Conservation (phyloP, 2,888 invertebrate species). For the Criorhina ranunculi region DNA sequence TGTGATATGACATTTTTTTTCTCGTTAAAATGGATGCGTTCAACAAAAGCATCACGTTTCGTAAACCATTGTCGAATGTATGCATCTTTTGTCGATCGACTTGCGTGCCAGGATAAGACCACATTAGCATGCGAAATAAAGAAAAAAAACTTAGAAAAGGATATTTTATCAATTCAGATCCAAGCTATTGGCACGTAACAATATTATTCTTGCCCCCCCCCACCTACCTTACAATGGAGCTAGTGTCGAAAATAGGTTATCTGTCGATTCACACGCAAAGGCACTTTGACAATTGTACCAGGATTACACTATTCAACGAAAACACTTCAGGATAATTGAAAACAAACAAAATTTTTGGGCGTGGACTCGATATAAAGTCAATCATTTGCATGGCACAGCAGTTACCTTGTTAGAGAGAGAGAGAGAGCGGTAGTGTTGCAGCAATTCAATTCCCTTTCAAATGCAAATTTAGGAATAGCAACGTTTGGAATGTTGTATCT, state of each 20-base stretch:
- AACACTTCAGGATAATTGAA: constrained; percentile 67
- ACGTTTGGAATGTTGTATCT: background rate
- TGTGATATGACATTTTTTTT: too few species aligned
- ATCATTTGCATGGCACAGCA: constrained; percentile 51
- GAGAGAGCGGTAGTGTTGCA: background rate
- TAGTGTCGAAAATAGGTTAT: constrained; percentile 40
- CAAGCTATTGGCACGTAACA: too few species aligned
- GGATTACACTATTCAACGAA: constrained; percentile 41
- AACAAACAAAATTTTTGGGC: constrained; percentile 62
- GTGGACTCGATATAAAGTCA: constrained; percentile 54
- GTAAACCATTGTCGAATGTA: too few species aligned
- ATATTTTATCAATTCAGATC: too few species aligned
- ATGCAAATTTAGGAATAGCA: constrained; percentile 65
- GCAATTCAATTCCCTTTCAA: constrained; percentile 37
- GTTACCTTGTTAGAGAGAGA: too few species aligned
- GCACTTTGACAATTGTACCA: constrained; percentile 30
- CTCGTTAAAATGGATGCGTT: too few species aligned
- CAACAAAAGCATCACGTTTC: too few species aligned
- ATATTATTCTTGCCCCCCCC: constrained; percentile 8
- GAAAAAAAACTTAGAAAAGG: too few species aligned
- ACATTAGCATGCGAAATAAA: too few species aligned
- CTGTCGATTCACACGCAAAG: constrained; percentile 34
- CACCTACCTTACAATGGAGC: background rate
- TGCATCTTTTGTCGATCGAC: too few species aligned
- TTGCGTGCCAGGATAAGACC: too few species aligned